These are phyloP conservation scores for Camponotus vicinus DNA, from an alignment of 1,140 invertebrate species.

Conservation along the genomic window DNA sequence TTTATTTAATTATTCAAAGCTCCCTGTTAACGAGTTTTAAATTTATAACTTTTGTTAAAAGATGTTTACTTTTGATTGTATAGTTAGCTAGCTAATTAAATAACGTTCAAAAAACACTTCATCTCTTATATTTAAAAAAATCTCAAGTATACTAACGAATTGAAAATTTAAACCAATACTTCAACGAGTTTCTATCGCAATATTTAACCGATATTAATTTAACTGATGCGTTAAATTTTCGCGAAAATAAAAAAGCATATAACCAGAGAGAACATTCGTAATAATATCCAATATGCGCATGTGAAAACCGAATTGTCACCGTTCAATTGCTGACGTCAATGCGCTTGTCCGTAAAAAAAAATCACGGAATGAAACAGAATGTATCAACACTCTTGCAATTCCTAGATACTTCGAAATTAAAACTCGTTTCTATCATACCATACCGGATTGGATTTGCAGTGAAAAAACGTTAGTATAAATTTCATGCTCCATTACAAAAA, in stretches of 20 bases:
- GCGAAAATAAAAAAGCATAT: background rate
- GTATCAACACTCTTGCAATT: background rate
- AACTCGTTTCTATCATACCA: background rate
- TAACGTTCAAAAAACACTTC: background rate
- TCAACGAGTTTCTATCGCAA: background rate
- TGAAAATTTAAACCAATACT: background rate
- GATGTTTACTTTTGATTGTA: background rate
- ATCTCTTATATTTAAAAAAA: background rate
- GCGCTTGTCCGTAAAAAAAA: slow-evolving; percentile 5
- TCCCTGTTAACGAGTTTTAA: background rate
- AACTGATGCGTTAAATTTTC: background rate
- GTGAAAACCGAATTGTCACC: background rate
- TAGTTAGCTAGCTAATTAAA: too few relatives aligned
- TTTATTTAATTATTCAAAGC: too few relatives aligned
- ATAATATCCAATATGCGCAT: background rate
- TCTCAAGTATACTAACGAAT: background rate
- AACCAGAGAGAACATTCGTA: background rate
- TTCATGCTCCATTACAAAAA: background rate
- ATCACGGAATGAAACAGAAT: slow-evolving; percentile 3
- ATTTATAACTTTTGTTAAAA: background rate
- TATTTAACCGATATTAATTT: background rate
- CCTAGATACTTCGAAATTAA: slow-evolving; percentile 16
- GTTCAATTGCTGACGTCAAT: slow-evolving; percentile 39
- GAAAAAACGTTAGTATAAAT: slow-evolving; percentile 41
- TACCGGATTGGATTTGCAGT: background rate